Conservation (phyloP, 2,797 vertebrate species). For the Pteropus rufus region DNA sequence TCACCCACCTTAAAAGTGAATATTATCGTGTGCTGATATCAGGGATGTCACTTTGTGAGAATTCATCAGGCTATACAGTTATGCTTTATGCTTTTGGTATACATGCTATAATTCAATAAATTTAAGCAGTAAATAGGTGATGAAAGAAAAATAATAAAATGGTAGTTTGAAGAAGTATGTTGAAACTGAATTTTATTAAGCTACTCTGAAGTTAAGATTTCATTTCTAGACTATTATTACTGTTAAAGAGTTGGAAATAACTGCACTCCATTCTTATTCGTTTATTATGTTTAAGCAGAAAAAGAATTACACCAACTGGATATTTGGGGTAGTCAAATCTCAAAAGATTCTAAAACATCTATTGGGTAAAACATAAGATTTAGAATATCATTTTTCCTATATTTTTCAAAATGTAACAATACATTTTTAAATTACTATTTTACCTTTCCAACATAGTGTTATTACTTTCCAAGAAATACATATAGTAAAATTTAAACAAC, state of each 20-base stretch:
- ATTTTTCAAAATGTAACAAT: constrained; percentile 23
- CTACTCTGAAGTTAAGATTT: neutral
- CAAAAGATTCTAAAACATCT: constrained; percentile 41
- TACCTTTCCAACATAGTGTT: constrained; percentile 10
- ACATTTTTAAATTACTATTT: constrained; percentile 9
- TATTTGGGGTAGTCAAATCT: neutral
- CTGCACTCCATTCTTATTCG: neutral
- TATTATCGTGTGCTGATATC: neutral
- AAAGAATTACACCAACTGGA: neutral
- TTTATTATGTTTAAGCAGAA: neutral
- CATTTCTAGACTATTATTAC: neutral
- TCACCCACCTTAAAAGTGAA: neutral
- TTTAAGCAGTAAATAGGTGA: neutral
- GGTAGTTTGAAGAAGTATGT: neutral
- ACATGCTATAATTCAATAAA: neutral
- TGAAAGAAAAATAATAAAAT: neutral
- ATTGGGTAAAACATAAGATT: neutral
- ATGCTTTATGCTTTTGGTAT: neutral
- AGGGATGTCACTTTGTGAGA: neutral
- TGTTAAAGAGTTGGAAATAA: constrained; percentile 7
- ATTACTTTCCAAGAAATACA: neutral
- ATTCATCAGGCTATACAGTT: neutral
- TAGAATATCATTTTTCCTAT: neutral
- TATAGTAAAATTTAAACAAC: constrained; percentile 10
- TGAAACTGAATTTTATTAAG: neutral